phyloP scores from a whole-genome alignment of 2,113 vertebrate species.

The Columba livia region DNA sequence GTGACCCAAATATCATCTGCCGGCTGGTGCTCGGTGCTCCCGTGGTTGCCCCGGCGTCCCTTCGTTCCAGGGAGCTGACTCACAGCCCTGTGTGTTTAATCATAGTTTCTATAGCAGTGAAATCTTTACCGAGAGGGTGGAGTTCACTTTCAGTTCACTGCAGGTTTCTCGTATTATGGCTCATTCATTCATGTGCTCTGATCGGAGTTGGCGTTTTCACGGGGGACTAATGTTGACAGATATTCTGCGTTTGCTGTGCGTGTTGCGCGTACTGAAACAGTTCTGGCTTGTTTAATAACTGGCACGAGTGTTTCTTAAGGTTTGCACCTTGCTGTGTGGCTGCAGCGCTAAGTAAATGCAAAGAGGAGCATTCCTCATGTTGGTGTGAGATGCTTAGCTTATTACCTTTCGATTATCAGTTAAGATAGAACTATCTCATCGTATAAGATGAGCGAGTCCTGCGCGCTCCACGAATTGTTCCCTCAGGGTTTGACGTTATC shows the following conservation, averaged over 20 bases:
- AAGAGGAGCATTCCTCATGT: neutral
- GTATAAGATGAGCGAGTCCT: no score
- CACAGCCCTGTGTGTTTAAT: neutral
- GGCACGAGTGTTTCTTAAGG: neutral
- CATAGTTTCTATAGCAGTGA: conserved; percentile 23
- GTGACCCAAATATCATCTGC: neutral
- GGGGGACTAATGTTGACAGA: neutral
- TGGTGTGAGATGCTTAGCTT: neutral
- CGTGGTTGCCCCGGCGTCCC: fast-evolving
- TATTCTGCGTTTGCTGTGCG: neutral
- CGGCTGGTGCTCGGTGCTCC: neutral
- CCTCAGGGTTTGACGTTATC: neutral
- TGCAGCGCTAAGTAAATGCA: neutral
- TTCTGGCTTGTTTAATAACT: neutral
- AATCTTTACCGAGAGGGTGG: conserved; percentile 23
- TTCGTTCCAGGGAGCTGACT: neutral
- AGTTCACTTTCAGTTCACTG: neutral
- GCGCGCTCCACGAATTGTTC: neutral
- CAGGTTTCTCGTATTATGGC: fast-evolving
- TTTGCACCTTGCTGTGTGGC: neutral
- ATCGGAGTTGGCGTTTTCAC: neutral
- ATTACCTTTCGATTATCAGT: neutral
- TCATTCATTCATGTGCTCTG: neutral
- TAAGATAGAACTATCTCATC: neutral
- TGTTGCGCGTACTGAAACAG: neutral